phyloP scores from a whole-genome alignment of 2,888 invertebrate genomes.

The Alentia gelatinosa region DNA sequence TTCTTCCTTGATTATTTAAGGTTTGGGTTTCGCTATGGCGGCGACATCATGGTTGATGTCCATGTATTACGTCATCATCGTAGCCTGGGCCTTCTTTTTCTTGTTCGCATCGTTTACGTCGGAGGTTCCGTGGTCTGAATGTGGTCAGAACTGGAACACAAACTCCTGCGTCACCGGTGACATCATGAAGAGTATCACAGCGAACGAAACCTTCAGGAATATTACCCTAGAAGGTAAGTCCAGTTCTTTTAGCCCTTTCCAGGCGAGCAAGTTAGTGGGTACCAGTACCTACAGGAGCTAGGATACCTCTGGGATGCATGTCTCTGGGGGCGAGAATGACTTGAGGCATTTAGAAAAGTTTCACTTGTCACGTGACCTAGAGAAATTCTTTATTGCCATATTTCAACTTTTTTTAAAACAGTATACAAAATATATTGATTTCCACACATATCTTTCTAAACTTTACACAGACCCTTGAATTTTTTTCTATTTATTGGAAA shows the following conservation, averaged over 20 bases:
- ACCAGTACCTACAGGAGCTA: no score
- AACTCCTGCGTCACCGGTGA: constrained; percentile 41
- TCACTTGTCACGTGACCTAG: no score
- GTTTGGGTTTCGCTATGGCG: constrained; percentile 12
- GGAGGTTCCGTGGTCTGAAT: constrained; percentile 60
- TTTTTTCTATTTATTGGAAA: background rate
- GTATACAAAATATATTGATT: no score
- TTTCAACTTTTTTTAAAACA: no score
- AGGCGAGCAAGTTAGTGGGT: no score
- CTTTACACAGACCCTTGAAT: no score
- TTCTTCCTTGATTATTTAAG: no score
- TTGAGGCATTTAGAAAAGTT: no score
- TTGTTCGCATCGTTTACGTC: constrained; percentile 60
- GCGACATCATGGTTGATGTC: constrained; percentile 6
- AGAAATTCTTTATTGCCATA: no score
- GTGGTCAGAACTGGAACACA: constrained; percentile 60
- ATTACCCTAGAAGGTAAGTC: background rate
- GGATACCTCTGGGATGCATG: no score
- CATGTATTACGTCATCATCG: constrained; percentile 62
- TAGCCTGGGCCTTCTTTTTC: constrained; percentile 62
- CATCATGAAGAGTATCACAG: background rate
- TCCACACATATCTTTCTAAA: no score
- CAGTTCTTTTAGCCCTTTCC: background rate
- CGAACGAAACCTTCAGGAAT: background rate
- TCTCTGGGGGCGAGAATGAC: no score